Evolutionary conservation across 2,888 invertebrate genomes (phyloP).

Genomic region (Halictus quadricinctus): DNA sequence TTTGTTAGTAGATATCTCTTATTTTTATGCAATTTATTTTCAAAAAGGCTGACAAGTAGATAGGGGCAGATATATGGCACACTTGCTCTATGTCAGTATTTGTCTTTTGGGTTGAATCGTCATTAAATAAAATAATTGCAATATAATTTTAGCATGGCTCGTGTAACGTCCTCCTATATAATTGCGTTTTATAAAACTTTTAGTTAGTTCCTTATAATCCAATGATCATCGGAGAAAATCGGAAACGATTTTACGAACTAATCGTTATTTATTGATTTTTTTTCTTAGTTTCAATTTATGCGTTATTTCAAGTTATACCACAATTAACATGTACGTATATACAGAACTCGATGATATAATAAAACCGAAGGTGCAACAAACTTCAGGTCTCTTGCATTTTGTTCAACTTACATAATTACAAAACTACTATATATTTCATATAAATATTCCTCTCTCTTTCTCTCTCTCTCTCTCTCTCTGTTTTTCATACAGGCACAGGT

Average conservation of each 20-base stretch:
- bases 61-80: neutral
- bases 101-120: neutral
- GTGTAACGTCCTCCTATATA: neutral
- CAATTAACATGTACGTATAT: conserved; percentile 46
- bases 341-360: conserved; percentile 40
- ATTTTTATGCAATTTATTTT: neutral
- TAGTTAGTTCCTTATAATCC: neutral
- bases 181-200: neutral
- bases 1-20: neutral
- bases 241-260: conserved; percentile 34
- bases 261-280: conserved; percentile 56
- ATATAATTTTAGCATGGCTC: neutral
- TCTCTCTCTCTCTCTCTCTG: conserved; percentile 27
- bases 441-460: conserved; percentile 66
- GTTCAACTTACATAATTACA: conserved; percentile 73
- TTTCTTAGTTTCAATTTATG: conserved; percentile 42
- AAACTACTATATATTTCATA: conserved; percentile 75
- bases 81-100: neutral
- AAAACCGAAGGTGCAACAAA: conserved; percentile 55
- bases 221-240: neutral
- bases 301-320: conserved; percentile 45
- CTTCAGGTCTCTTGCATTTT: conserved; percentile 67
- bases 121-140: neutral
- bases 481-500: conserved; percentile 73
- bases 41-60: neutral